A percentile compares a stretch with the other conserved stretches of the same genome.
Evolutionary conservation across 2,888 invertebrate species (phyloP).

Genomic region (Latheticus oryzae): DNA sequence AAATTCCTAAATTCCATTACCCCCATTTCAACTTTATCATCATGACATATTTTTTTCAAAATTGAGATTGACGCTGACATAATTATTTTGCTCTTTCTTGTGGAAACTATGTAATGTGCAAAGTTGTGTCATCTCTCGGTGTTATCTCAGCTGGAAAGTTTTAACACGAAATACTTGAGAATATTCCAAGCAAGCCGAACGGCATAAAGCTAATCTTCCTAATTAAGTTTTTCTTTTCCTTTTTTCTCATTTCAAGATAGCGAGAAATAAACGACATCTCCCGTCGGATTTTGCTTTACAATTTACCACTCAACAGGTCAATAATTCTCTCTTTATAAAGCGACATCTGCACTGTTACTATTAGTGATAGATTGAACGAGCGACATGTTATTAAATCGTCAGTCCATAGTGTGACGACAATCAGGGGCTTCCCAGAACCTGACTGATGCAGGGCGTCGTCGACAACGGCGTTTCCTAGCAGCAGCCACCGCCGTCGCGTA

Average conservation of each 20-base stretch:
- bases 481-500: conserved; percentile 38
- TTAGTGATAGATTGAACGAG: conserved; percentile 27
- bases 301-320: conserved; percentile 35
- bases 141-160: conserved; percentile 22
- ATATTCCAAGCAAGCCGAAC: conserved; percentile 5
- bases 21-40: neutral
- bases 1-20: too few species aligned
- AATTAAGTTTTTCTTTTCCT: conserved; percentile 13
- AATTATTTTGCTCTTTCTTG: conserved; percentile 13
- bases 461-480: conserved; percentile 39
- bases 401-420: conserved; percentile 24
- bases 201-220: conserved; percentile 5
- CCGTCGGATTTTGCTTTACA: conserved; percentile 17
- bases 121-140: conserved; percentile 3
- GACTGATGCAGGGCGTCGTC: conserved; percentile 48
- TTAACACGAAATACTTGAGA: conserved; percentile 5
- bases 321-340: conserved; percentile 10
- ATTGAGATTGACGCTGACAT: conserved; percentile 13
- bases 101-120: conserved; percentile 17
- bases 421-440: conserved; percentile 36
- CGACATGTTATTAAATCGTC: conserved; percentile 27
- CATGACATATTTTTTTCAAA: conserved; percentile 5
- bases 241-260: neutral
- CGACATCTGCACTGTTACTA: conserved; percentile 9
- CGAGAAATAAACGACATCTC: neutral